These are phyloP conservation scores for Hippocampus zosterae DNA, from an alignment of 2,113 vertebrate genomes.

Conservation along the genomic window DNA sequence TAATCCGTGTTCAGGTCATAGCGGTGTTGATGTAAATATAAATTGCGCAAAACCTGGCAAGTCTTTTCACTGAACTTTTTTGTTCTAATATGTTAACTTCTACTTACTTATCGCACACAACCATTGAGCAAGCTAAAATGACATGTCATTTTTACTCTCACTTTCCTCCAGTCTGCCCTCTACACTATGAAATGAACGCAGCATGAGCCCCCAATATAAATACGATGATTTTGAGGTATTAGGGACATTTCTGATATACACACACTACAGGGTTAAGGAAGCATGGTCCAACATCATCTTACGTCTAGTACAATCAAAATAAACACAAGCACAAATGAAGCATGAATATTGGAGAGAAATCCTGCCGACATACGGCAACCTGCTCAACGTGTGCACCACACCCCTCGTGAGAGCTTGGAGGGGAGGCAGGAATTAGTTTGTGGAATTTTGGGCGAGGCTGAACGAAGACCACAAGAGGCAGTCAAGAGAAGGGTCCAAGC, in stretches of 20 bases:
- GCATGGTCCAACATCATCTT: conserved; percentile 12
- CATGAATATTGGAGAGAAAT: conserved; percentile 27
- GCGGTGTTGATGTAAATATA: background rate
- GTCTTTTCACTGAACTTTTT: background rate
- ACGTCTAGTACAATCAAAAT: background rate
- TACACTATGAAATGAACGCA: conserved; percentile 34
- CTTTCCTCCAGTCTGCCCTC: conserved; percentile 8
- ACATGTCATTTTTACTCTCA: background rate
- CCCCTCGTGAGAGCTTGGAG: conserved; percentile 36
- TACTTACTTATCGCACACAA: background rate
- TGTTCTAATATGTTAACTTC: background rate
- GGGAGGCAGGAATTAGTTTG: background rate
- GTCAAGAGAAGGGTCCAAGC: conserved; percentile 35
- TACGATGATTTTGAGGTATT: conserved; percentile 56
- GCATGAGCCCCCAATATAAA: conserved; percentile 31
- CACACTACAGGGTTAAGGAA: conserved; percentile 21
- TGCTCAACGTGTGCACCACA: conserved; percentile 50
- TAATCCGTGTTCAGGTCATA: conserved; percentile 44
- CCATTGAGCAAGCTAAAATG: background rate
- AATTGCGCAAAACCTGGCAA: conserved; percentile 13
- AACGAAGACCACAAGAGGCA: conserved; percentile 34
- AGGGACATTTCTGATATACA: conserved; percentile 43
- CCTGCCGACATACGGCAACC: conserved; percentile 38
- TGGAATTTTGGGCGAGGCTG: conserved; percentile 23
- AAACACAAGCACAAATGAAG: conserved; percentile 9